Base-by-base conservation (phyloP, 2,113 vertebrate species). In the Trogon melanurus region DNA sequence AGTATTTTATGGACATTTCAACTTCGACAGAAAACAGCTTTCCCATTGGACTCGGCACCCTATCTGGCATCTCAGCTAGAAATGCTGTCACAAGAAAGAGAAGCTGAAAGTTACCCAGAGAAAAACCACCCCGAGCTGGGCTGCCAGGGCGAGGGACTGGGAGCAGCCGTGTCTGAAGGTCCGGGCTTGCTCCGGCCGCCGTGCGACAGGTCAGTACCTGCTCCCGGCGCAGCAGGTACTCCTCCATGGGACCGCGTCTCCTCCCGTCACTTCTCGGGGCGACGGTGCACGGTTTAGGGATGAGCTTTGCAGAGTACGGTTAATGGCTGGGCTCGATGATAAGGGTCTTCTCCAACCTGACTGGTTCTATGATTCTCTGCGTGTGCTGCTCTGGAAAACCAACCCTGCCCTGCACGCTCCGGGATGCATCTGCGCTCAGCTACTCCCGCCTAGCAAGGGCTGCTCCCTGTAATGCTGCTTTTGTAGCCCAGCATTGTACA, bases 401-500 rank as follows among this genome's bases (percentile, higher is more conserved):
- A 11, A 4, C 1, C 10, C 58, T 29, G 47, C 30, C 30, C 60
- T 0, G 5, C 22, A 22, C 1, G 3, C 71, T 32, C 9, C 3
- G 16, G 88, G 11, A 30, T 21, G 38, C 85, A 69, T 94, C 93
- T 93, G 91, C 3, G 3, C 44, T 85, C 90, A 51, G 93, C 93
- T 96, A 29, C 67, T 96, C 93, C 93, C 50, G 78, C 83, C 91
- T 89, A 60, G 82, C 76, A 25, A 22, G 56, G 79, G 65, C 84
- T 80, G 90, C 87, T 64, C 4, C 38, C 79, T 38, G 9, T 38
- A 93, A 62, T 26, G 82, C 79, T 53, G 91, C 93, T 91, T 93
- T 95, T 95, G 91, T 94, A 61, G 89, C 61, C 78, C 91, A n/a
- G 89, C 86, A 87, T 78, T 96, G 94, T 91, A 56, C 16, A 5